Percentiles rank a stretch among this genome's conserved stretches.
These are phyloP conservation scores for Takifugu flavidus DNA, from an alignment of 2,113 vertebrate genomes.

Conservation along the genomic window DNA sequence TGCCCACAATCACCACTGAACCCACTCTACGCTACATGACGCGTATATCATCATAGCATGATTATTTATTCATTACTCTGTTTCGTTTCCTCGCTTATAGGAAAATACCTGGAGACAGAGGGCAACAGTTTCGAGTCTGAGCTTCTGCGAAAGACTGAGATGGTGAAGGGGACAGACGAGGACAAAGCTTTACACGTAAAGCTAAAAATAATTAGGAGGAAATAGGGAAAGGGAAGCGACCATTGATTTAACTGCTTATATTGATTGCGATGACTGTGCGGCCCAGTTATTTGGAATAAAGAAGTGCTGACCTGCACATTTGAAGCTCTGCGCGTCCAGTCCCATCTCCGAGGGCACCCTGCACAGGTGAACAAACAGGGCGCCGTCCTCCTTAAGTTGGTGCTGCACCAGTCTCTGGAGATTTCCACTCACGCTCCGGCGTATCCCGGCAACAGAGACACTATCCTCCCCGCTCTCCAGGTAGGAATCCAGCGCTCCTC, in stretches of 20 bases:
- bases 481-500: constrained; percentile 84
- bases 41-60: no score
- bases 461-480: constrained; percentile 83
- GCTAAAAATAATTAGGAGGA: no score
- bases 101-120: background rate
- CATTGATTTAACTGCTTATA: no score
- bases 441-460: background rate
- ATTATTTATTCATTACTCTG: background rate
- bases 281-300: no score
- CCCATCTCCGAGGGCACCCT: constrained; percentile 86
- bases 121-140: no score
- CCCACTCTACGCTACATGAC: no score
- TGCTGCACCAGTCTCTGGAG: constrained; percentile 75
- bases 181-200: no score
- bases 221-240: no score
- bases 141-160: no score
- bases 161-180: no score
- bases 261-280: no score
- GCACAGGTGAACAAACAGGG: constrained; percentile 82
- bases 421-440: constrained; percentile 34
- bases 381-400: constrained; percentile 79
- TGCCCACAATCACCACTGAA: no score
- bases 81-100: background rate
- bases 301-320: constrained; percentile 83
- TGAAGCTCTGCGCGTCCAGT: constrained; percentile 88